Evolutionary conservation across 2,113 vertebrate genomes (phyloP).

Genomic region (Tautogolabrus adspersus): DNA sequence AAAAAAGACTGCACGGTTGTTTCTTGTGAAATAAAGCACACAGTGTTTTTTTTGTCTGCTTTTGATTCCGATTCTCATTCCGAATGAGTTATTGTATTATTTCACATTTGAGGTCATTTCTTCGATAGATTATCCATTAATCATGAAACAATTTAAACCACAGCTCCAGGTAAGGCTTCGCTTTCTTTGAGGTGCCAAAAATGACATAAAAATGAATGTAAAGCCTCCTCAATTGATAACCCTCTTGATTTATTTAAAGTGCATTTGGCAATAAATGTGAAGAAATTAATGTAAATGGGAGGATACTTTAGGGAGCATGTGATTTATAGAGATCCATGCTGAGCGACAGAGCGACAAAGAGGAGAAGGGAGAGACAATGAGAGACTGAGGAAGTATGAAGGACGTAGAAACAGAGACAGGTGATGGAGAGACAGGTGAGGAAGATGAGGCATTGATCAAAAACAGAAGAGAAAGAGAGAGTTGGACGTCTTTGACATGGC

Average conservation of each 20-base stretch:
- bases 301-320: neutral
- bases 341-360: neutral
- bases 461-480: neutral
- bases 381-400: neutral
- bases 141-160: no score
- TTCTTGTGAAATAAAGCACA: no score
- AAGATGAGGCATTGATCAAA: neutral
- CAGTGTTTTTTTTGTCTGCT: no score
- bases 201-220: no score
- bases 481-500: constrained; percentile 37
- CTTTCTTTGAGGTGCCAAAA: no score
- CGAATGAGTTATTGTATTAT: no score
- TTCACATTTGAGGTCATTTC: no score
- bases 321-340: neutral
- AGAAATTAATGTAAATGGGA: neutral
- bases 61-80: no score
- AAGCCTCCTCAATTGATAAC: no score
- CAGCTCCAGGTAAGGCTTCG: no score
- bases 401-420: neutral
- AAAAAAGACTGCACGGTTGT: no score
- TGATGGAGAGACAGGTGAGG: neutral
- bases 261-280: neutral
- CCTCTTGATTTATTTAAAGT: neutral
- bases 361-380: neutral
- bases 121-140: no score